Conservation (phyloP, 2,113 vertebrate genomes). For the Vimba vimba region DNA sequence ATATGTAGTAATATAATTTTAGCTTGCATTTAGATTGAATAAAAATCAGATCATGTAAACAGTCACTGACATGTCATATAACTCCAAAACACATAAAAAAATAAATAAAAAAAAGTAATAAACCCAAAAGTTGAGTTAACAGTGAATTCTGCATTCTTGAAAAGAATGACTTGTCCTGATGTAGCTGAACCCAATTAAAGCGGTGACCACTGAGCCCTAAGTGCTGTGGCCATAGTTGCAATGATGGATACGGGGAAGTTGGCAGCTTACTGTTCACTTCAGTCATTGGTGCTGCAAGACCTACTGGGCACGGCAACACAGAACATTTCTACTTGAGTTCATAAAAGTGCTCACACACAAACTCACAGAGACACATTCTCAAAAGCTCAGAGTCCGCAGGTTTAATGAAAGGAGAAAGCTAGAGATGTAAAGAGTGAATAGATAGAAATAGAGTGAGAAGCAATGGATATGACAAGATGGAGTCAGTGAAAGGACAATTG, state of each 20-base stretch:
- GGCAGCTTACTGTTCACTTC: not conserved
- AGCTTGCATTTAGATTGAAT: too few species aligned
- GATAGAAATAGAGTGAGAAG: not conserved
- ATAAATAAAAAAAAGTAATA: not conserved
- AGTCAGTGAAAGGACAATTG: slow-evolving; percentile 1
- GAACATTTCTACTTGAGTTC: slow-evolving; percentile 1
- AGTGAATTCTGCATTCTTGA: not conserved
- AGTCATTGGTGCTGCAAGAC: not conserved
- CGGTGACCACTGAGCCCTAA: slow-evolving; percentile 10
- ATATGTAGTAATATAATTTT: too few species aligned
- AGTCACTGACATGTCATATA: too few species aligned
- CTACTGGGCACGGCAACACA: not conserved
- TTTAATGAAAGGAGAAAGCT: not conserved
- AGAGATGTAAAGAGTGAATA: not conserved
- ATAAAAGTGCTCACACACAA: slow-evolving; percentile 1
- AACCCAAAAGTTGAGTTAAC: not conserved
- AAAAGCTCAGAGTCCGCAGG: not conserved
- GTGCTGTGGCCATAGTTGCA: not conserved
- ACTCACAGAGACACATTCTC: not conserved
- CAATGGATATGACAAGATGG: not conserved
- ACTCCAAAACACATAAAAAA: too few species aligned
- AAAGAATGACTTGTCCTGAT: slow-evolving; percentile 20
- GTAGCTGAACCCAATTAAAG: slow-evolving; percentile 34
- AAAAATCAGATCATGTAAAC: too few species aligned
- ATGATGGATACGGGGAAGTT: not conserved